Conservation (phyloP, 1,140 invertebrate species). For the Zaprionus kolodkinae region DNA sequence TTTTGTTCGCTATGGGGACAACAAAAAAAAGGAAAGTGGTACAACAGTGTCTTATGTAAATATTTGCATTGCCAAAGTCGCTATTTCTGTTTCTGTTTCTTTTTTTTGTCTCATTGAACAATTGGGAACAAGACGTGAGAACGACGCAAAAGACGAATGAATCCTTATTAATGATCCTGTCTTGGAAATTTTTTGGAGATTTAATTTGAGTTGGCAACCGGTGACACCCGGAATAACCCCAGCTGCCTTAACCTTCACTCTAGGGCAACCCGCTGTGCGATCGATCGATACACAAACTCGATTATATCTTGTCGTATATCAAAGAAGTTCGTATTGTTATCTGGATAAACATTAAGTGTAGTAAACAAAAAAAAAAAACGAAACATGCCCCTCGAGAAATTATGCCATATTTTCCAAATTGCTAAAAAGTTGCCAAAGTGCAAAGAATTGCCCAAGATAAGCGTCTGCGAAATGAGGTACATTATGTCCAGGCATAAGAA, state of each 20-base stretch:
- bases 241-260: conserved; percentile 50
- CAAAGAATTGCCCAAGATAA: conserved; percentile 64
- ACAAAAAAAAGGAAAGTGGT: conserved; percentile 36
- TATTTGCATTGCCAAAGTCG: conserved; percentile 72
- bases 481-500: conserved; percentile 71
- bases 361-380: conserved; percentile 23
- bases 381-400: conserved; percentile 41
- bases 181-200: conserved; percentile 45
- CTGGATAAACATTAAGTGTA: conserved; percentile 69
- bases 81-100: conserved; percentile 33
- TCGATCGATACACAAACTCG: neutral
- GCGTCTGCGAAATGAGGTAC: conserved; percentile 67
- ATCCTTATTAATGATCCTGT: conserved; percentile 79
- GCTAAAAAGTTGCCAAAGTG: conserved; percentile 69
- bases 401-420: conserved; percentile 78
- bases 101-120: neutral
- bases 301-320: conserved; percentile 45
- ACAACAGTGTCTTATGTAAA: conserved; percentile 77
- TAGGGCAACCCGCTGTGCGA: conserved; percentile 53
- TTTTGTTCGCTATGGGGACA: conserved; percentile 64
- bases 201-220: conserved; percentile 65
- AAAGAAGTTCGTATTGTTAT: conserved; percentile 62
- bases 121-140: conserved; percentile 46
- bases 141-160: conserved; percentile 44
- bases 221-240: conserved; percentile 33